Evolutionary conservation across 1,140 invertebrate species (phyloP), one percentile per base, ranked within the genome.

Genomic region (Macrobrachium rosenbergii): DNA sequence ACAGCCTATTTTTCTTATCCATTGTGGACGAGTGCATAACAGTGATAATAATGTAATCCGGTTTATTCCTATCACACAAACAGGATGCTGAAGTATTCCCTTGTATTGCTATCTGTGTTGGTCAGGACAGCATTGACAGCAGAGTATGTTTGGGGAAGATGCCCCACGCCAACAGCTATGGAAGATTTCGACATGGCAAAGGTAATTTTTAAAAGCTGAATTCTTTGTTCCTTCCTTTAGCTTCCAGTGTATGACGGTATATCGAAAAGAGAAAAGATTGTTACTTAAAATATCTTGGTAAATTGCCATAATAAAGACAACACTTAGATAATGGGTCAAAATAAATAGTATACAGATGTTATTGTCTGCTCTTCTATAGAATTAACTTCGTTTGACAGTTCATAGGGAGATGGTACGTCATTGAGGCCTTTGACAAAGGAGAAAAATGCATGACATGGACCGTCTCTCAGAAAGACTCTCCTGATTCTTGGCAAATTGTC

Each of bases 341-440:
- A 63, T 16, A 16, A 16, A 63, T n/a, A 63, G 2, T 16, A 63
- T 17, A 2, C 16, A 16, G n/a, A n/a, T 63, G 2, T 16, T 63
- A 63, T 5, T 63, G 1, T 37, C 28, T 37, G 28, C 28, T 3
- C 28, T 37, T 37, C 28, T 37, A 37, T 37, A 37, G 28, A 37
- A 37, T 37, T 21, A 17, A 16, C 14, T 58, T n/a, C n/a, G n/a
- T n/a, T 23, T 28, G 52, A 43, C 91, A 96, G 95, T 94, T 96
- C 91, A 91, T 96, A 60, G 96, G 96, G 0, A 90, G 95, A 23
- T 97, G 96, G 96, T 95, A 95, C 91, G 96, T 95, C 0, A 94
- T 96, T n/a, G 95, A 97, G 91, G 96, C 96, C 92, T 96, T 96
- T 5, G 95, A 95, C 5, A 96, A 96, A 0, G 94, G 94, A 0